phyloP scores from a whole-genome alignment of 2,113 vertebrate species.

The Rhynchopsitta pachyrhyncha region DNA sequence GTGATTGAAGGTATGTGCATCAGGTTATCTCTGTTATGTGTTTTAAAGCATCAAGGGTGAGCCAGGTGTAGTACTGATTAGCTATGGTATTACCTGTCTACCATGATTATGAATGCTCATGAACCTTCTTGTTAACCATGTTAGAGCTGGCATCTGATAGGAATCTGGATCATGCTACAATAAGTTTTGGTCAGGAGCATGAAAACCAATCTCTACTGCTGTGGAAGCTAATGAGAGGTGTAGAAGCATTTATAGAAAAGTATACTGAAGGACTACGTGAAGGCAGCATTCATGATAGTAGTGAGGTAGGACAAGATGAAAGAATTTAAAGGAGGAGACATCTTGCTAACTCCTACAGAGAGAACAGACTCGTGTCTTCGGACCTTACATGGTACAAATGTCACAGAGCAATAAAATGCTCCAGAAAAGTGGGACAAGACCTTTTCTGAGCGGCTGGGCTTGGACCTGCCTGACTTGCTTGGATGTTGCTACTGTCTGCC shows the following conservation, averaged over 20 bases:
- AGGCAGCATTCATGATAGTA: neutral
- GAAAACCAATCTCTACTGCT: neutral
- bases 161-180: neutral
- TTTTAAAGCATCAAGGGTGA: neutral
- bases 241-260: neutral
- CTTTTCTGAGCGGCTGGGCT: neutral
- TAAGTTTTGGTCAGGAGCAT: neutral
- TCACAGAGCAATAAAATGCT: neutral
- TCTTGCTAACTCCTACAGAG: neutral
- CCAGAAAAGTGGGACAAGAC: neutral
- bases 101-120: neutral
- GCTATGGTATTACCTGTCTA: neutral
- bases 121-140: neutral
- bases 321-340: neutral
- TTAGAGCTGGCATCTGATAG: neutral
- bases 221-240: neutral
- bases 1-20: neutral
- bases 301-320: neutral
- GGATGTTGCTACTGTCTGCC: neutral
- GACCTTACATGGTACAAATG: neutral
- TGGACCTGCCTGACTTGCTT: neutral
- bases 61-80: accelerated
- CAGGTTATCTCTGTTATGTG: neutral
- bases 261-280: neutral
- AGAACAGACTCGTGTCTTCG: neutral